phyloP scores from a whole-genome alignment of 2,888 invertebrate species.

The Cordilura impudica region DNA sequence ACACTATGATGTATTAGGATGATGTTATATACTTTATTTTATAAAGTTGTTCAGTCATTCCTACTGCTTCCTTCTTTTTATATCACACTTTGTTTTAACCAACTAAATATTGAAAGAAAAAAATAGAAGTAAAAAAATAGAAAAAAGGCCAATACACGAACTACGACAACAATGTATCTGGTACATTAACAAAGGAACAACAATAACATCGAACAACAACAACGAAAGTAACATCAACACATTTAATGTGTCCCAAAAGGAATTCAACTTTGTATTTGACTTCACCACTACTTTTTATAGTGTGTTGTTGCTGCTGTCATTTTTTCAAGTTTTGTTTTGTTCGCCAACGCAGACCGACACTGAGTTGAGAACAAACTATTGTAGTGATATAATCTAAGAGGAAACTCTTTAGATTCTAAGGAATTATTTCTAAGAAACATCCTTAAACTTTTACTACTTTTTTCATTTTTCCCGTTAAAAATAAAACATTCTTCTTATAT shows the following conservation, averaged over 20 bases:
- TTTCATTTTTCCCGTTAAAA: too few species aligned
- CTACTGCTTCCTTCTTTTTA: conserved; percentile 6
- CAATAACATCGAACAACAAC: conserved; percentile 5
- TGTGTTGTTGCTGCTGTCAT: neutral
- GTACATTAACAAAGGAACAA: conserved; percentile 37
- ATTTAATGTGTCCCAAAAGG: conserved; percentile 26
- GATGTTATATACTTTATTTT: conserved; percentile 7
- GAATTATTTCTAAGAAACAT: too few species aligned
- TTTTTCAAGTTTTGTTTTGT: neutral
- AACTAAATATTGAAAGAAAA: conserved; percentile 23
- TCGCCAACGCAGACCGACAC: too few species aligned
- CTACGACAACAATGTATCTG: conserved; percentile 30
- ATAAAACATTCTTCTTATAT: too few species aligned
- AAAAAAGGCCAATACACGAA: conserved; percentile 13
- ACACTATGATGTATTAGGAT: conserved; percentile 24
- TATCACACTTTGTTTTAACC: neutral
- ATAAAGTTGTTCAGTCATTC: conserved; percentile 10
- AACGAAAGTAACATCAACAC: conserved; percentile 12
- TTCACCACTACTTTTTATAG: conserved; percentile 29
- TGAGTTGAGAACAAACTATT: too few species aligned
- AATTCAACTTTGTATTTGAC: conserved; percentile 31
- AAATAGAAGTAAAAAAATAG: neutral
- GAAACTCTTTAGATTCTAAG: too few species aligned
- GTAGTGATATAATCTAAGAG: too few species aligned
- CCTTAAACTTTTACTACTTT: too few species aligned